phyloP scores from a whole-genome alignment of 2,797 vertebrate genomes.

The Pseudocheirus occidentalis region DNA sequence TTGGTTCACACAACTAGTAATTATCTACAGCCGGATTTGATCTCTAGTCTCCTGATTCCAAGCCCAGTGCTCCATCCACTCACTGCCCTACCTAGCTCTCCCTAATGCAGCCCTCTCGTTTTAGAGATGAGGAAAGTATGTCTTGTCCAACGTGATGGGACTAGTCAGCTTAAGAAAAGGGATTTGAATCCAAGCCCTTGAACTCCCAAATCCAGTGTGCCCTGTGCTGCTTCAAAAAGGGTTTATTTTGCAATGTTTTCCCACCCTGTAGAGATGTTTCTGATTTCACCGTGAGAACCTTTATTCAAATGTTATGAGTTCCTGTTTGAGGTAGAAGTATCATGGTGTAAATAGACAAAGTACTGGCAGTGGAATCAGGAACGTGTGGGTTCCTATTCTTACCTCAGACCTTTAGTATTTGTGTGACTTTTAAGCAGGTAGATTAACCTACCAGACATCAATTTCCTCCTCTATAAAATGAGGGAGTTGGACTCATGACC shows the following conservation, averaged over 20 bases:
- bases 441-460: background rate
- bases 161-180: background rate
- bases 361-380: background rate
- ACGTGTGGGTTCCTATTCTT: background rate
- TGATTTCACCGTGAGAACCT: background rate
- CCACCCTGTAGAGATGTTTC: background rate
- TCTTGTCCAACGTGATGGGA: background rate
- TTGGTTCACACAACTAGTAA: background rate
- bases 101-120: background rate
- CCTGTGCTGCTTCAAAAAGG: background rate
- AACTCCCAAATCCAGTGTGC: background rate
- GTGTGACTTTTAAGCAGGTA: background rate
- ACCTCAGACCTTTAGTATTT: background rate
- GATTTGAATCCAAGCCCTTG: background rate
- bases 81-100: background rate
- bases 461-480: background rate
- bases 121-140: background rate
- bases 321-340: background rate
- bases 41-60: background rate
- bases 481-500: background rate
- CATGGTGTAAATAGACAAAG: background rate
- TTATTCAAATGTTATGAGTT: background rate
- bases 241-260: background rate
- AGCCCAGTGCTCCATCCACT: background rate
- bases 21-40: background rate